Conservation (phyloP, 1,140 invertebrate genomes). For the Platorchestia sp. region DNA sequence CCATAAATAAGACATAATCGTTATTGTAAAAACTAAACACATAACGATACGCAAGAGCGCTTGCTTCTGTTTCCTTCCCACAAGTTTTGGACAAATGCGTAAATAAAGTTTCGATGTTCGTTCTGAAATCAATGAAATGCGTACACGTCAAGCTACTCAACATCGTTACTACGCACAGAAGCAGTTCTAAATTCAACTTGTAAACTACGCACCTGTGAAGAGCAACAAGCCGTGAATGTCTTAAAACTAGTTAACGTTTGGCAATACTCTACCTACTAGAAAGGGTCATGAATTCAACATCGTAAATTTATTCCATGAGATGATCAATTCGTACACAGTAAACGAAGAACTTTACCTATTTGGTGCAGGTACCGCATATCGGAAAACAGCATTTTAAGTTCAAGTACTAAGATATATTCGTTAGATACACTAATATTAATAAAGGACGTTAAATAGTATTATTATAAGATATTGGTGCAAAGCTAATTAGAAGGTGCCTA, state of each 20-base stretch:
- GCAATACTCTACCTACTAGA: neutral
- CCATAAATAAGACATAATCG: neutral
- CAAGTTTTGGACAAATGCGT: neutral
- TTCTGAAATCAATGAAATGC: neutral
- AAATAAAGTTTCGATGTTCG: neutral
- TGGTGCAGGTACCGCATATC: neutral
- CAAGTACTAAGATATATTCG: neutral
- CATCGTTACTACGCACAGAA: neutral
- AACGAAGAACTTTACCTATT: neutral
- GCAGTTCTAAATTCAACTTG: neutral
- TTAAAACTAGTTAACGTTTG: slow-evolving; percentile 41
- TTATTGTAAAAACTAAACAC: neutral
- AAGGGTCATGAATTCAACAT: neutral
- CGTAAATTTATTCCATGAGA: neutral
- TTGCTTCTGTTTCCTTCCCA: neutral
- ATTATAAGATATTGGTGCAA: neutral
- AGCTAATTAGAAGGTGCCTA: neutral
- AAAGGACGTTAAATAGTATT: neutral
- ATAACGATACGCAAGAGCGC: neutral
- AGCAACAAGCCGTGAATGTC: slow-evolving; percentile 29
- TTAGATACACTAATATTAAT: neutral
- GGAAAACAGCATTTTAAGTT: neutral
- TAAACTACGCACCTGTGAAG: slow-evolving; percentile 14
- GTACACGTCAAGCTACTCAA: neutral
- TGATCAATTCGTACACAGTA: neutral